These are phyloP conservation scores for Anolis sagrei DNA, from an alignment of 2,113 vertebrate genomes.

Conservation along the genomic window DNA sequence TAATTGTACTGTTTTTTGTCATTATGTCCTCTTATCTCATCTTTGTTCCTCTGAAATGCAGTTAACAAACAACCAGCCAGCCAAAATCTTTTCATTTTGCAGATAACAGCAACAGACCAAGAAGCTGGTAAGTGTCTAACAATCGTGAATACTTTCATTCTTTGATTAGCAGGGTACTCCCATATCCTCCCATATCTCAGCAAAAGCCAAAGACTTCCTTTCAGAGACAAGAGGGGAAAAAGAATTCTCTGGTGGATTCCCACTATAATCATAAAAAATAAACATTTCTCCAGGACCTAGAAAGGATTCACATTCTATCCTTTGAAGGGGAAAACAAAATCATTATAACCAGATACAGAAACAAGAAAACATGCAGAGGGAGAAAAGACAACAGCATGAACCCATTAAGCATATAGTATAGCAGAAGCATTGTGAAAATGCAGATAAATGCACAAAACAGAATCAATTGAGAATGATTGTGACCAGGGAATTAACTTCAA, in stretches of 20 bases:
- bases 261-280: conserved; percentile 51
- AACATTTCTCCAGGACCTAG: conserved; percentile 2
- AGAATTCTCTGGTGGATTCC: conserved; percentile 38
- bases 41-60: conserved; percentile 49
- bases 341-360: conserved; percentile 40
- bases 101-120: conserved; percentile 67
- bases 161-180: conserved; percentile 59
- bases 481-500: conserved; percentile 16
- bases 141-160: conserved; percentile 71
- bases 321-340: conserved; percentile 31
- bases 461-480: not conserved
- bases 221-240: not conserved
- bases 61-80: conserved; percentile 21
- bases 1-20: conserved; percentile 33
- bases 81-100: conserved; percentile 55
- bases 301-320: conserved; percentile 20
- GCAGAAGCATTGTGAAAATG: conserved; percentile 32
- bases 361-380: conserved; percentile 8
- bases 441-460: not conserved
- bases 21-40: conserved; percentile 19
- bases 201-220: conserved; percentile 58
- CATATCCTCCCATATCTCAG: conserved; percentile 55
- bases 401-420: conserved; percentile 34
- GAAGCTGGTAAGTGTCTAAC: conserved; percentile 60
- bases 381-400: conserved; percentile 3